Evolutionary conservation across 2,113 vertebrate genomes (phyloP).

Genomic region (Nothocercus nigrocapillus): DNA sequence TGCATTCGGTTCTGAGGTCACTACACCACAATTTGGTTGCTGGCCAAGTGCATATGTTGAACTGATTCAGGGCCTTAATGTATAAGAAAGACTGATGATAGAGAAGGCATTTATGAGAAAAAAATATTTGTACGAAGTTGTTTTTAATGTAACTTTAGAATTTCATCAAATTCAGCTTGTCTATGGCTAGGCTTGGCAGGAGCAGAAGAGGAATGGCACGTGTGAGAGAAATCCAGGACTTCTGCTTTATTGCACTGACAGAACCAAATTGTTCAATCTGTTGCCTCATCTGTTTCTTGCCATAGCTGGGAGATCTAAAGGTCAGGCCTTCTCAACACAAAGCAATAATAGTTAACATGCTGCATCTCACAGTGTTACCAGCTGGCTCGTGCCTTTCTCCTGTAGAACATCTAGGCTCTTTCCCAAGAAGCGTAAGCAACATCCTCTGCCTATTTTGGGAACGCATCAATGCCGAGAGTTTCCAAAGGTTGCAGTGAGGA

Average conservation of each 20-base stretch:
- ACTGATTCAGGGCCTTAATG: neutral
- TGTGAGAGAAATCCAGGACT: slow-evolving; percentile 68
- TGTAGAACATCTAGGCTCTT: neutral
- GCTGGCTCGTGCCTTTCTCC: slow-evolving; percentile 40
- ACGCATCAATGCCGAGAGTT: neutral
- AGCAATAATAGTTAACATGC: slow-evolving; percentile 49
- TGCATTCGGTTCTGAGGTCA: neutral
- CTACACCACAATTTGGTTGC: neutral
- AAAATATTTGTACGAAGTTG: neutral
- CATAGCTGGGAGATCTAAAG: slow-evolving; percentile 65
- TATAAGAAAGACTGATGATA: fast-evolving
- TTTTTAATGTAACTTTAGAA: neutral
- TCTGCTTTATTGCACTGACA: slow-evolving; percentile 76
- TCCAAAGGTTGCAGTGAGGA: neutral
- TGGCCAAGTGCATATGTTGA: neutral
- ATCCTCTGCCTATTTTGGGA: slow-evolving; percentile 52
- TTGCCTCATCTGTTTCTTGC: slow-evolving; percentile 72
- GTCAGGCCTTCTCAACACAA: slow-evolving; percentile 56
- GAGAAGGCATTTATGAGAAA: no score
- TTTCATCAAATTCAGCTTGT: neutral
- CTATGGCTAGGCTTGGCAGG: slow-evolving; percentile 27
- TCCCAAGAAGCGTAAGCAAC: neutral
- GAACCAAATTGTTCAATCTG: slow-evolving; percentile 72
- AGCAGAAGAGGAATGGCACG: slow-evolving; percentile 50
- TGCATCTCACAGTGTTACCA: slow-evolving; percentile 46